Conservation (phyloP, 1,140 invertebrate genomes). For the Harlomillsia oculata region DNA sequence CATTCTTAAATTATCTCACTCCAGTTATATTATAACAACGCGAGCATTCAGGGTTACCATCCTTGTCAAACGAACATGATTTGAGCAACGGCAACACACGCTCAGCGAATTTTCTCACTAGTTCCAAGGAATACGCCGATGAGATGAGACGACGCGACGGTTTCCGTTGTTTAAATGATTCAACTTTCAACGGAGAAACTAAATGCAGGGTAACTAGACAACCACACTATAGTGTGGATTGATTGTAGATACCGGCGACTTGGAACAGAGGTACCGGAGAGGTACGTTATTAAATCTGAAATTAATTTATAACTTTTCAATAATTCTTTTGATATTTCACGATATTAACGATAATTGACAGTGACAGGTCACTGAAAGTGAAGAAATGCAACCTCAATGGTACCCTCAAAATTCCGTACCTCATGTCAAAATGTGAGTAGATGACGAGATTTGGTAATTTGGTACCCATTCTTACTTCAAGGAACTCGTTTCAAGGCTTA, state of each 20-base stretch:
- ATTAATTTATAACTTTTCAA: not conserved
- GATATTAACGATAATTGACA: not conserved
- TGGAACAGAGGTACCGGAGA: conserved; percentile 49
- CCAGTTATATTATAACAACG: no score
- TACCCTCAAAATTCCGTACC: conserved; percentile 50
- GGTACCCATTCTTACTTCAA: conserved; percentile 56
- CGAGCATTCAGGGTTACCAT: no score
- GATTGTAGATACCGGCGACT: conserved; percentile 38
- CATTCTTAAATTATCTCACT: no score
- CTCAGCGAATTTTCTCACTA: no score
- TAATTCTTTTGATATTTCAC: not conserved
- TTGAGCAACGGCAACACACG: no score
- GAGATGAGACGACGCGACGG: no score
- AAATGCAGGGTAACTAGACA: no score
- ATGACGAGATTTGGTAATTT: conserved; percentile 55
- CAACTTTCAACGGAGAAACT: no score
- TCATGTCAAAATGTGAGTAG: conserved; percentile 59
- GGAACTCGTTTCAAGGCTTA: conserved; percentile 50
- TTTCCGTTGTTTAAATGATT: no score
- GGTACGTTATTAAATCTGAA: conserved; percentile 30
- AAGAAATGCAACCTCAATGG: conserved; percentile 62
- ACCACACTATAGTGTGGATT: conserved; percentile 55
- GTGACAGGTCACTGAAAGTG: conserved; percentile 20
- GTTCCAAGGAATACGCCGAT: no score
- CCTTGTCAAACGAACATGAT: no score